Evolutionary conservation across 2,888 invertebrate genomes (phyloP).

Genomic region (Tinea trinotella): DNA sequence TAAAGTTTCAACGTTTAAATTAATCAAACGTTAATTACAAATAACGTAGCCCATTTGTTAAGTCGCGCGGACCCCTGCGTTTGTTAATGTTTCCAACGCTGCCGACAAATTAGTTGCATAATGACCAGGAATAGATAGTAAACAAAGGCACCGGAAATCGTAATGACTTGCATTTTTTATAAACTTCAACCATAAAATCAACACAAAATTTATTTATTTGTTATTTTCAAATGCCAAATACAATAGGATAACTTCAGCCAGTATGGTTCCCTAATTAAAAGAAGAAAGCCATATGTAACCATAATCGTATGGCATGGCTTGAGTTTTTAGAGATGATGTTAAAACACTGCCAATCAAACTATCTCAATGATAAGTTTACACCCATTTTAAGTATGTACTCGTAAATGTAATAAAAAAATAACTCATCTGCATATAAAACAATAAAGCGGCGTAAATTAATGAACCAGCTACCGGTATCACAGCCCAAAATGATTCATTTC

Average conservation of each 20-base stretch:
- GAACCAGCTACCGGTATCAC: slow-evolving; percentile 21
- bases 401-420: not conserved
- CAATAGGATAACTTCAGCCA: no score
- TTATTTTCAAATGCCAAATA: not conserved
- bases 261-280: no score
- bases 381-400: no score
- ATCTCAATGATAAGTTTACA: no score
- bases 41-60: slow-evolving; percentile 17
- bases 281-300: no score
- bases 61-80: slow-evolving; percentile 16
- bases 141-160: slow-evolving; percentile 15
- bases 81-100: not conserved
- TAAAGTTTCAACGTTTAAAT: slow-evolving; percentile 4
- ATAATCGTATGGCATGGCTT: no score
- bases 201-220: not conserved
- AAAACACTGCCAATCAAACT: no score
- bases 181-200: not conserved
- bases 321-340: no score
- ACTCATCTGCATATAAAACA: not conserved
- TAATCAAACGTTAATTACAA: slow-evolving; percentile 17
- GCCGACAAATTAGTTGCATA: slow-evolving; percentile 19
- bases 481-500: slow-evolving; percentile 29
- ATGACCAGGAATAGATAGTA: slow-evolving; percentile 18
- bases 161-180: slow-evolving; percentile 17
- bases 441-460: slow-evolving; percentile 4